A percentile compares a stretch with the other conserved stretches of the same genome.
Conservation (phyloP, 1,140 invertebrate species). For the Drosophila pseudoananassae region DNA sequence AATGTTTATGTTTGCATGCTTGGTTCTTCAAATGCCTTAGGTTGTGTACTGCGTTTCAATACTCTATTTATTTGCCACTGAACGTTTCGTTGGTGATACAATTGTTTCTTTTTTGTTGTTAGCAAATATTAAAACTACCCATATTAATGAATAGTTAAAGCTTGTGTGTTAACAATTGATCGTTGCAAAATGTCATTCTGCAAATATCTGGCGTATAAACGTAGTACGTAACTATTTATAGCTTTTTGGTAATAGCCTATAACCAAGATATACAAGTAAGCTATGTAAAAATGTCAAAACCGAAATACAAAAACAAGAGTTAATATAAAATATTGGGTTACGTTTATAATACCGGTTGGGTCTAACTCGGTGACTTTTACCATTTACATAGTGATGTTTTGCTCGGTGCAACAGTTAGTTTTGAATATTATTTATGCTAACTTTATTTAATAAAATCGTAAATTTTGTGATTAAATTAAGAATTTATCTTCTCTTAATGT, state of each 20-base stretch:
- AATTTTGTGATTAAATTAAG: conserved; percentile 54
- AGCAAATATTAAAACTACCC: conserved; percentile 10
- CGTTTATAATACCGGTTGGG: conserved; percentile 33
- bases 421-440: conserved; percentile 40
- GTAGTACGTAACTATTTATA: conserved; percentile 19
- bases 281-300: conserved; percentile 21
- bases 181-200: conserved; percentile 5
- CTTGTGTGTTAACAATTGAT: conserved; percentile 12
- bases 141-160: conserved; percentile 7
- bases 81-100: conserved; percentile 7
- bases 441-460: conserved; percentile 70
- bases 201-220: conserved; percentile 27
- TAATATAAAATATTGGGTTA: conserved; percentile 24
- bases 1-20: conserved; percentile 8
- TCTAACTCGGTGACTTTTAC: conserved; percentile 28
- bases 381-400: conserved; percentile 7
- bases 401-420: conserved; percentile 23
- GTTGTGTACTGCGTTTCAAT: conserved; percentile 18
- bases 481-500: conserved; percentile 43
- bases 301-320: conserved; percentile 8
- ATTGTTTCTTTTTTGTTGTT: conserved; percentile 5
- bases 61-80: conserved; percentile 21
- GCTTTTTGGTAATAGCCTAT: conserved; percentile 31
- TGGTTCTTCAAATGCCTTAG: conserved; percentile 9
- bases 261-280: conserved; percentile 20